These are phyloP conservation scores for Zosterops japonicus DNA, from an alignment of 2,113 vertebrate genomes.

Conservation along the genomic window DNA sequence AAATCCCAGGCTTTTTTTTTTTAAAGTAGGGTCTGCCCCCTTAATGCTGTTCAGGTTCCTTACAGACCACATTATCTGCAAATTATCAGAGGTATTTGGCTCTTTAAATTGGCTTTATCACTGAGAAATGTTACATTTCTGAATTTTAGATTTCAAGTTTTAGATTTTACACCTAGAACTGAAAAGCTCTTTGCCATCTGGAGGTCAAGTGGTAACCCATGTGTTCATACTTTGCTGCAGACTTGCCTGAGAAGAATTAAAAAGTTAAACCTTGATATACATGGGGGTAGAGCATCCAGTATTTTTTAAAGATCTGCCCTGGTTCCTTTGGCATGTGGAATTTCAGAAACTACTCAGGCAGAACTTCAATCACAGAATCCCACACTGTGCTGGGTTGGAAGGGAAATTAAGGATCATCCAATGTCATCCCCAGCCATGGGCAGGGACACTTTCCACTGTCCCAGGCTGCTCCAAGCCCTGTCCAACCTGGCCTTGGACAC, in stretches of 20 bases:
- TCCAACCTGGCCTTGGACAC: accelerated
- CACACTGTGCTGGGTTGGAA: neutral
- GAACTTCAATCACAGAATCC: neutral
- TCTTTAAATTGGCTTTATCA: neutral
- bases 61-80: neutral
- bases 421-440: neutral
- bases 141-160: neutral
- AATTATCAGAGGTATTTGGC: neutral
- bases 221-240: neutral
- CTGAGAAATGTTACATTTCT: neutral
- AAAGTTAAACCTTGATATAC: neutral
- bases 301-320: neutral
- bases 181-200: neutral
- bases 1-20: neutral
- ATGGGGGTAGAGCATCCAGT: neutral
- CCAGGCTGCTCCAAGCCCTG: accelerated
- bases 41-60: neutral
- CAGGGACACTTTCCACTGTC: accelerated
- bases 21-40: neutral
- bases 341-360: neutral
- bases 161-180: neutral
- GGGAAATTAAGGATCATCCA: accelerated
- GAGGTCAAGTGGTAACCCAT: neutral
- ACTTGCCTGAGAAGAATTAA: neutral
- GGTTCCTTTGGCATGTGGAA: neutral